phyloP scores from a whole-genome alignment of 2,888 invertebrate genomes.

The Chrysolina haemoptera region DNA sequence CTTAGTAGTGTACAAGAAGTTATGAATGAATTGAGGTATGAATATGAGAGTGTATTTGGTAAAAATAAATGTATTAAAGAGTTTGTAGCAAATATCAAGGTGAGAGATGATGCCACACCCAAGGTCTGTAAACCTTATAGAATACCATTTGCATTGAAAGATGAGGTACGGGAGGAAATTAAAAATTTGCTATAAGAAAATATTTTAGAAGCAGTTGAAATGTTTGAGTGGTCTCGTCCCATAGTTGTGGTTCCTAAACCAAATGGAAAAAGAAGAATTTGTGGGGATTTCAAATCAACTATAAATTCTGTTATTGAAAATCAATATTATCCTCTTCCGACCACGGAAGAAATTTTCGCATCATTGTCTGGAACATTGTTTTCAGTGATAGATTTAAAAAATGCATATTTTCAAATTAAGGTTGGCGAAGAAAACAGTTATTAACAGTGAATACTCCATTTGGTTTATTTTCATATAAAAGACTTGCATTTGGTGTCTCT shows the following conservation, averaged over 20 bases:
- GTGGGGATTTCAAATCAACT: slow-evolving; percentile 63
- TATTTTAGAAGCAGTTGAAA: slow-evolving; percentile 41
- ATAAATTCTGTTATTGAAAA: slow-evolving; percentile 34
- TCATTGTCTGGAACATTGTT: slow-evolving; percentile 31
- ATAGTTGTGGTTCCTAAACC: slow-evolving; percentile 58
- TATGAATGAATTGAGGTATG: no score
- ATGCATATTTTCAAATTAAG: slow-evolving; percentile 33
- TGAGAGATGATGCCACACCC: not conserved
- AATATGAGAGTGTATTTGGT: no score
- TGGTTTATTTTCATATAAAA: slow-evolving; percentile 32
- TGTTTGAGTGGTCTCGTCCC: slow-evolving; percentile 59
- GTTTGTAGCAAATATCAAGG: not conserved
- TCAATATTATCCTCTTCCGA: slow-evolving; percentile 31
- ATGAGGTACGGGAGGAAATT: slow-evolving; percentile 22
- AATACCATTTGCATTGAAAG: slow-evolving; percentile 24
- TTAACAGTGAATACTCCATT: slow-evolving; percentile 35
- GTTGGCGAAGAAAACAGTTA: slow-evolving; percentile 25
- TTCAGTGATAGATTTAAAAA: slow-evolving; percentile 32
- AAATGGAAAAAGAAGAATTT: slow-evolving; percentile 53
- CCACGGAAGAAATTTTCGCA: slow-evolving; percentile 33
- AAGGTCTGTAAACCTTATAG: slow-evolving; percentile 15
- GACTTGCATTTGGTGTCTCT: slow-evolving; percentile 33
- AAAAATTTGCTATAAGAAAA: slow-evolving; percentile 45
- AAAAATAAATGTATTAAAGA: no score
- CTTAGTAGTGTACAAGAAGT: no score